These are phyloP conservation scores for Diadegma fenestrale DNA, from an alignment of 2,888 invertebrate species.

Conservation along the genomic window DNA sequence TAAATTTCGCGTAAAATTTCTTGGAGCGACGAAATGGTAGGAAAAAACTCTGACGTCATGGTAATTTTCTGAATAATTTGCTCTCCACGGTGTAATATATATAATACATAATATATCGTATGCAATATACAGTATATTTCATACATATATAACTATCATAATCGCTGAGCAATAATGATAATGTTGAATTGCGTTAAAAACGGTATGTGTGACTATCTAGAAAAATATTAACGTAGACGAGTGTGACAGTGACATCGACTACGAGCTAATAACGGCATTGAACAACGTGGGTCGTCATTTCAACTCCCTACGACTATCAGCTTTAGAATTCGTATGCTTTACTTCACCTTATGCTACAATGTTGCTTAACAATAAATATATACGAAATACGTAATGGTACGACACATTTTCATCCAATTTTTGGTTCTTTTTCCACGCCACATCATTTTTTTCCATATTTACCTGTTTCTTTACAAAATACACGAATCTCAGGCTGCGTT, in stretches of 20 bases:
- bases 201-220: slow-evolving; percentile 68
- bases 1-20: too few relatives aligned
- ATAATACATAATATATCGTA: slow-evolving; percentile 27
- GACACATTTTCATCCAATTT: slow-evolving; percentile 44
- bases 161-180: slow-evolving; percentile 44
- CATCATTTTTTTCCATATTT: not conserved
- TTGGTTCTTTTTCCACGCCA: slow-evolving; percentile 35
- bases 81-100: slow-evolving; percentile 11
- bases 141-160: slow-evolving; percentile 27
- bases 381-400: slow-evolving; percentile 50
- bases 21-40: too few relatives aligned
- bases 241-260: slow-evolving; percentile 80
- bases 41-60: too few relatives aligned
- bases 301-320: slow-evolving; percentile 83
- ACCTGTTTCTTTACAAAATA: slow-evolving; percentile 63
- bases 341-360: slow-evolving; percentile 80
- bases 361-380: slow-evolving; percentile 54
- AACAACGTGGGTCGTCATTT: slow-evolving; percentile 79
- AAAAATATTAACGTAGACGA: slow-evolving; percentile 75
- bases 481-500: slow-evolving; percentile 59
- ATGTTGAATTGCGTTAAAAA: slow-evolving; percentile 62
- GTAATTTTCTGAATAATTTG: too few relatives aligned
- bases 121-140: slow-evolving; percentile 24
- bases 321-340: slow-evolving; percentile 84
- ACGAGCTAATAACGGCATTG: slow-evolving; percentile 79